Conservation (phyloP, 2,888 invertebrate genomes). For the Hirtodrosophila histrioides region DNA sequence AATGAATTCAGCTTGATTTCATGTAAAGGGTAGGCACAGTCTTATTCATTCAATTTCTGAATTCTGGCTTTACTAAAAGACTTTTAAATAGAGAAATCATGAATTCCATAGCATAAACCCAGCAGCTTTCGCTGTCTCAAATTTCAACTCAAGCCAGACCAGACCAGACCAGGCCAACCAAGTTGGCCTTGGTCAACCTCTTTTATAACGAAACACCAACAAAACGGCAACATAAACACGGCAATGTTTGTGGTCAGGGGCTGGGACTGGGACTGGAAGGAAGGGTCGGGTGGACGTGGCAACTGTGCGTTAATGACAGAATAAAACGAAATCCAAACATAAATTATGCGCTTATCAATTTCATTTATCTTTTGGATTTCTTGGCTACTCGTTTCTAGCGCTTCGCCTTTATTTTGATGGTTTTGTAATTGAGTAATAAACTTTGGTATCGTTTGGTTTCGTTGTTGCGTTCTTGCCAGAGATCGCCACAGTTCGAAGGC, state of each 20-base stretch:
- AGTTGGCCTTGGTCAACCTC: not conserved
- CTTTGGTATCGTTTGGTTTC: conserved; percentile 64
- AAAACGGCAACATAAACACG: conserved; percentile 13
- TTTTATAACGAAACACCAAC: conserved; percentile 10
- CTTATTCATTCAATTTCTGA: too few relatives aligned
- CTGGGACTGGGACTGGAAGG: not conserved
- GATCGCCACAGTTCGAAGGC: conserved; percentile 27
- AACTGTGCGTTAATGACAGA: conserved; percentile 77
- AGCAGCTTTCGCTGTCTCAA: not conserved
- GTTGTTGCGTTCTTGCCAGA: conserved; percentile 37
- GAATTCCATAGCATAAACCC: too few relatives aligned
- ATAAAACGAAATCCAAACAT: conserved; percentile 81
- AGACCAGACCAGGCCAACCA: not conserved
- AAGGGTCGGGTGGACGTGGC: conserved; percentile 32
- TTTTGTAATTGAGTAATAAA: conserved; percentile 82
- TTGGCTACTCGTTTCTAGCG: conserved; percentile 38
- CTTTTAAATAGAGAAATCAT: too few relatives aligned
- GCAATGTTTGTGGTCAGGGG: not conserved
- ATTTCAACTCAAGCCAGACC: conserved; percentile 16
- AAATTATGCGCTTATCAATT: conserved; percentile 81
- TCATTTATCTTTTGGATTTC: conserved; percentile 80
- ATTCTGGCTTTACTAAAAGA: too few relatives aligned
- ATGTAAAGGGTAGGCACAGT: too few relatives aligned
- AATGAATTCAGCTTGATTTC: too few relatives aligned
- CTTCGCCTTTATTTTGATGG: conserved; percentile 71